Conservation (phyloP, 2,113 vertebrate genomes). For the Pteronura brasiliensis region DNA sequence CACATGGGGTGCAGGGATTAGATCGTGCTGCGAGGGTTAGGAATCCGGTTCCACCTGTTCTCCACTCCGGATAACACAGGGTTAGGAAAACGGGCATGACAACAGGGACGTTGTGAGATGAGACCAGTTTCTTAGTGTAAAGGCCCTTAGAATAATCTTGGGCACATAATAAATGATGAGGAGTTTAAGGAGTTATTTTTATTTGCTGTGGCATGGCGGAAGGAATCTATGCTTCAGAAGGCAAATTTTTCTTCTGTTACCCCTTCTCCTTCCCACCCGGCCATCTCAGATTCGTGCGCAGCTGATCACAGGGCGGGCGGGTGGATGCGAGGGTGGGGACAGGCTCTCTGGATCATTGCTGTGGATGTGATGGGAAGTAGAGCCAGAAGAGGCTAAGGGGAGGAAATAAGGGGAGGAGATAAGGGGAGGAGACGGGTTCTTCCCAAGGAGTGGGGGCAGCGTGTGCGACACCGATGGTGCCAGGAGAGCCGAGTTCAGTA, state of each 20-base stretch:
- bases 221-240: not conserved
- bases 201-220: not conserved
- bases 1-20: not conserved
- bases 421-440: not conserved
- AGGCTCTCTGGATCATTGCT: not conserved
- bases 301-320: not conserved
- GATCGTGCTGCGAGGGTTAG: no score
- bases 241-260: not conserved
- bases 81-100: not conserved
- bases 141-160: not conserved
- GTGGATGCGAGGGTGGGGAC: rapidly evolving
- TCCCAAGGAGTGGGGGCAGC: no score
- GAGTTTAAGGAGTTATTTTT: not conserved
- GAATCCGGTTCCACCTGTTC: not conserved
- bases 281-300: not conserved
- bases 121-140: not conserved
- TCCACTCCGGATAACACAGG: not conserved
- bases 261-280: not conserved
- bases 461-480: rapidly evolving
- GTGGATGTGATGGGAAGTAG: not conserved
- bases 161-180: not conserved
- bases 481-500: not conserved
- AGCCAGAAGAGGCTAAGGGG: not conserved
- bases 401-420: not conserved
- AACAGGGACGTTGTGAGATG: not conserved